Evolutionary conservation across 2,113 vertebrate genomes (phyloP).

Genomic region (Lophochroa leadbeateri): DNA sequence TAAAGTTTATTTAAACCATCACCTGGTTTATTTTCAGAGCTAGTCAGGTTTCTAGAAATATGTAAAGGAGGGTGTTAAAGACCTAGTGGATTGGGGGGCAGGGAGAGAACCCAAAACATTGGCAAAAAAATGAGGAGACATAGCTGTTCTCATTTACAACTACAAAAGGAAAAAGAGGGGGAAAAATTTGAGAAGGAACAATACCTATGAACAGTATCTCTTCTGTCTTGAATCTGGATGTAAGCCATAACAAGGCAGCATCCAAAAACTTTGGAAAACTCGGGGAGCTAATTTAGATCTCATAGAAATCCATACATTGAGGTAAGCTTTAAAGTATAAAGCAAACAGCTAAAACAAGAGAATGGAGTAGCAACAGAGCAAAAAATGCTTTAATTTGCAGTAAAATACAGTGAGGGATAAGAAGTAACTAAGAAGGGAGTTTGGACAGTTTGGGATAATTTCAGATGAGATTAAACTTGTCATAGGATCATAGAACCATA

Average conservation of each 20-base stretch:
- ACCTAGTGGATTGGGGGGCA: background rate
- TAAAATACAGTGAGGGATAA: background rate
- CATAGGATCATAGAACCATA: too few species aligned
- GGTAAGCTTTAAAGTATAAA: background rate
- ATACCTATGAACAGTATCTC: background rate
- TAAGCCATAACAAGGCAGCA: background rate
- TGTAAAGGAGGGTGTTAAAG: background rate
- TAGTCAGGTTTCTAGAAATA: slow-evolving; percentile 25
- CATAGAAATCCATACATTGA: background rate
- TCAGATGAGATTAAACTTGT: background rate
- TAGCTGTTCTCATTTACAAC: background rate
- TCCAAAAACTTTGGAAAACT: background rate
- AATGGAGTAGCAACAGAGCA: background rate
- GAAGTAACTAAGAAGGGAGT: background rate
- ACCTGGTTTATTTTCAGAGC: slow-evolving; percentile 2
- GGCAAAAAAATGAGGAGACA: background rate
- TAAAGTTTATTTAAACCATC: background rate
- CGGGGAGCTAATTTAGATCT: background rate
- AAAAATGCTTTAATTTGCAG: background rate
- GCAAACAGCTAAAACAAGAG: background rate
- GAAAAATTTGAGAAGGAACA: background rate
- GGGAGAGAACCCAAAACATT: background rate
- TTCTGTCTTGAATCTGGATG: background rate
- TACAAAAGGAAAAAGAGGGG: background rate
- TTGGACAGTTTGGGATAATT: background rate